Conservation (phyloP, 2,797 vertebrate genomes). For the Agapornis canus region DNA sequence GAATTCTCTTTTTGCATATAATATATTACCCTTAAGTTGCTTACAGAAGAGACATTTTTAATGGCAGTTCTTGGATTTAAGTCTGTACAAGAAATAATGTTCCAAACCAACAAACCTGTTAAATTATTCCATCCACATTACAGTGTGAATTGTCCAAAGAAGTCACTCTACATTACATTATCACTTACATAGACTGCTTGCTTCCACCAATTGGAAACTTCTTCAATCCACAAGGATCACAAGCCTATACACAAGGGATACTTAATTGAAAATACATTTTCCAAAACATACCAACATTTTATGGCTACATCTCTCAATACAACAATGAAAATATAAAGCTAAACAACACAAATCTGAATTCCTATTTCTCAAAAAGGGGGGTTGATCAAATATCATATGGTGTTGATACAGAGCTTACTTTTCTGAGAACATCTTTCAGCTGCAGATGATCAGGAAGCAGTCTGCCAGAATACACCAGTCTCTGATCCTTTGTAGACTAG, state of each 20-base stretch:
- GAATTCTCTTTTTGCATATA: not conserved
- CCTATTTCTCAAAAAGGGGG: not conserved
- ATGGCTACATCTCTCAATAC: not conserved
- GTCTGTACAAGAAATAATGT: not conserved
- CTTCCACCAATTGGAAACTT: fast-evolving
- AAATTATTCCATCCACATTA: not conserved
- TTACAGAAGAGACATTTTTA: not conserved
- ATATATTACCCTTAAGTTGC: not conserved
- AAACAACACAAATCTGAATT: not conserved
- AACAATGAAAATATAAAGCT: not conserved
- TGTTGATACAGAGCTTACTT: conserved; percentile 81
- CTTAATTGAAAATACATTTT: not conserved
- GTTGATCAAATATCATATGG: not conserved
- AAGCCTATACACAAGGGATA: not conserved
- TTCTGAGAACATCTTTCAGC: conserved; percentile 95
- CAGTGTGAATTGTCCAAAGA: not conserved
- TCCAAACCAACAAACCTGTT: not conserved
- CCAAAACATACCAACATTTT: not conserved
- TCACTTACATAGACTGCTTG: not conserved
- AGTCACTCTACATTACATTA: not conserved
- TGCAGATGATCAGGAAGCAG: conserved; percentile 93
- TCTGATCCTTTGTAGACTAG: conserved; percentile 94
- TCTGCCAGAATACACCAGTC: conserved; percentile 95
- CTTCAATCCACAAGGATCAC: not conserved
- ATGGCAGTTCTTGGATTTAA: not conserved